Base-by-base conservation (phyloP, 2,113 vertebrate species). In the Gobius niger region DNA sequence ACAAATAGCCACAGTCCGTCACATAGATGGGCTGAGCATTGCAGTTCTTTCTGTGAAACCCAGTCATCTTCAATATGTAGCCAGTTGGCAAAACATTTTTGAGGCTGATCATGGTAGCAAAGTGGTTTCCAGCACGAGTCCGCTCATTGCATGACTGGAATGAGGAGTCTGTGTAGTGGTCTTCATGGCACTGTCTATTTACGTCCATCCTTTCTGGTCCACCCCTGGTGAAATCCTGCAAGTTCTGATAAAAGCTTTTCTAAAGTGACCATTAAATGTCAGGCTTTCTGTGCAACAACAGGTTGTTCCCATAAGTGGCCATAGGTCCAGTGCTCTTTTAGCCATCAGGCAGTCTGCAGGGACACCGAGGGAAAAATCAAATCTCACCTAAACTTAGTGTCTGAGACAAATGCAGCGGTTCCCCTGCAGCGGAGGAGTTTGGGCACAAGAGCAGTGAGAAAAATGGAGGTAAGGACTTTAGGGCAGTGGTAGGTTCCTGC, bases 161-260 rank as follows among this genome's bases (percentile, higher is more conserved):
- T 24, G 16, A 47, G 47, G 54, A 19, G n/a, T 47, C 61, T 63
- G 15, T n/a, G 56, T 59, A 63, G 59, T 60, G 57, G 57, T 60
- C 34, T 54, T 65, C 75, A 87, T 85, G 85, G 86, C 82, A 85
- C 85, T 7, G 59, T 67, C 46, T 72, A 42, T n/a, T 64, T 76
- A 24, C 12, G 47, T 73, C 13, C 24, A 53, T 13, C 24, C 19
- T 54, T 8, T 72, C 62, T 72, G 49, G 46, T 54, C 66, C 57
- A 60, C 18, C 14, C 59, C 24, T 49, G 14, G 34, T 10, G 13
- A 66, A 72, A 65, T 63, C 47, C 44, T 52, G 63, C 64, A 5
- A 42, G 19, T 63, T 75, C 63, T 40, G 5, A 52, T 42, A 50
- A 56, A 47, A 73, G 46, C 65, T 64, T 63, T 44, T 42, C 8